Evolutionary conservation across 2,888 invertebrate genomes (phyloP).

Genomic region (Hololepta plana): DNA sequence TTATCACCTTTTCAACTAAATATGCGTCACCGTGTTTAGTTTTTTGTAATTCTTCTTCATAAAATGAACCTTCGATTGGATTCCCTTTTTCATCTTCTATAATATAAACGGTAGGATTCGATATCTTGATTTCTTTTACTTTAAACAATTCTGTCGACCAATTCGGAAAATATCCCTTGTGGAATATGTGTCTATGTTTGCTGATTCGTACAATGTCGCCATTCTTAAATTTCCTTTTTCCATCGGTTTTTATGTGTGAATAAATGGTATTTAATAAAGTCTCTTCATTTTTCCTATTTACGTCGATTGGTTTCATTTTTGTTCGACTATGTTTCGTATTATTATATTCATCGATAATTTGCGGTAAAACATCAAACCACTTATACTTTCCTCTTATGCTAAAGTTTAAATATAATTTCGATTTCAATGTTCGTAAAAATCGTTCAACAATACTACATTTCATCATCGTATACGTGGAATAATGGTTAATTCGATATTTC

Average conservation of each 20-base stretch:
- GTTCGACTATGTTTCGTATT: constrained; percentile 13
- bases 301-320: constrained; percentile 12
- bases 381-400: constrained; percentile 11
- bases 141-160: constrained; percentile 17
- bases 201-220: constrained; percentile 13
- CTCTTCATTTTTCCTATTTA: constrained; percentile 13
- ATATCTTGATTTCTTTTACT: constrained; percentile 13
- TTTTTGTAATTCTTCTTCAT: constrained; percentile 16
- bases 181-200: constrained; percentile 8
- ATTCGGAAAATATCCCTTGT: constrained; percentile 15
- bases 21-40: constrained; percentile 15
- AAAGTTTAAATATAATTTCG: constrained; percentile 11
- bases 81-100: constrained; percentile 14
- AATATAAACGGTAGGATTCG: constrained; percentile 13
- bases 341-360: constrained; percentile 13
- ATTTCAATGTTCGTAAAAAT: constrained; percentile 11
- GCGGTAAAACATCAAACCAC: constrained; percentile 10
- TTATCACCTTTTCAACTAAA: constrained; percentile 16
- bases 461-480: constrained; percentile 10
- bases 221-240: constrained; percentile 10
- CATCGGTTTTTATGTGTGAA: constrained; percentile 7
- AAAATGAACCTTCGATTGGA: constrained; percentile 17
- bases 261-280: constrained; percentile 8
- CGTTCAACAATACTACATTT: constrained; percentile 16
- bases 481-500: constrained; percentile 1